Percentiles rank a stretch among this genome's conserved stretches.
Conservation (phyloP, 2,888 invertebrate genomes). For the Cyaniris semiargus region DNA sequence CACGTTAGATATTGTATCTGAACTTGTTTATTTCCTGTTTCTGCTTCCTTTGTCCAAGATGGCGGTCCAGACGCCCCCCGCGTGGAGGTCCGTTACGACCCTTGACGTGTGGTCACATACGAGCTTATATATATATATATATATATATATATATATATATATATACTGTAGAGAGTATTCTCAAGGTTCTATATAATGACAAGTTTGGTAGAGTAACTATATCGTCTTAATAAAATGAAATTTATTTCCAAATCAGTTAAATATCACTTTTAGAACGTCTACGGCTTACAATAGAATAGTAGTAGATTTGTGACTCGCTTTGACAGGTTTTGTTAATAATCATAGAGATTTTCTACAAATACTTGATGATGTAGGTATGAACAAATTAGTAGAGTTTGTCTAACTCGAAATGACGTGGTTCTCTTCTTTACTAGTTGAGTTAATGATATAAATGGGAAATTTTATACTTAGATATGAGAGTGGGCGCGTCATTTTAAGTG, state of each 20-base stretch:
- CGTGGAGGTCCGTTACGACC: slow-evolving; percentile 32
- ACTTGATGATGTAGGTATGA: too few relatives aligned
- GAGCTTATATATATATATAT: not conserved
- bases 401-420: too few relatives aligned
- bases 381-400: too few relatives aligned
- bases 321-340: too few relatives aligned
- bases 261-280: too few relatives aligned
- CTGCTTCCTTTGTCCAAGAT: slow-evolving; percentile 40
- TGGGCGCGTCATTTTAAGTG: too few relatives aligned
- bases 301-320: too few relatives aligned
- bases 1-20: slow-evolving; percentile 29
- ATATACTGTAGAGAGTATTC: not conserved
- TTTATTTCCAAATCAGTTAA: not conserved
- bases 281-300: too few relatives aligned
- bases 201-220: not conserved
- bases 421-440: too few relatives aligned
- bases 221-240: not conserved
- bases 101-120: slow-evolving; percentile 26
- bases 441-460: too few relatives aligned
- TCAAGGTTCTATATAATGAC: not conserved
- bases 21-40: slow-evolving; percentile 34
- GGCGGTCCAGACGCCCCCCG: slow-evolving; percentile 38
- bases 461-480: too few relatives aligned
- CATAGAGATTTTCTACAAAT: too few relatives aligned
- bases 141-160: not conserved